Evolutionary conservation across 2,888 invertebrate species (phyloP).

Genomic region (Melanchra persicariae): DNA sequence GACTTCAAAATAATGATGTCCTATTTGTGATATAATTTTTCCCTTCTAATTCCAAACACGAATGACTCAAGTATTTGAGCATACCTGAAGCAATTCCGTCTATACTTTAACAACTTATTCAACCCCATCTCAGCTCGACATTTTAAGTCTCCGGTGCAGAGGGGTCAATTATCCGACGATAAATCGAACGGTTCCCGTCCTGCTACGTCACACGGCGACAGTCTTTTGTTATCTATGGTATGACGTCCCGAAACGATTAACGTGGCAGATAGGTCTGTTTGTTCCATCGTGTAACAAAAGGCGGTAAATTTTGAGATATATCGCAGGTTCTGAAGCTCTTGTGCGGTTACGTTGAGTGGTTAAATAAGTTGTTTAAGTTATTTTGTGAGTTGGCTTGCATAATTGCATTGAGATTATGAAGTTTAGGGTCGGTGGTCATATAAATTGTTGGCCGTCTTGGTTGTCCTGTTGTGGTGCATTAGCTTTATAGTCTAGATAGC

Average conservation of each 20-base stretch:
- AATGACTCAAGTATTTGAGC: not conserved
- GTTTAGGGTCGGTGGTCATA: constrained; percentile 4
- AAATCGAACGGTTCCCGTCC: constrained; percentile 52
- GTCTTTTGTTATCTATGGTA: constrained; percentile 62
- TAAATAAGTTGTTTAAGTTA: constrained; percentile 32
- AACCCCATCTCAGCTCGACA: constrained; percentile 29
- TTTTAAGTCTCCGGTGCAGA: constrained; percentile 31
- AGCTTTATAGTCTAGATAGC: not conserved
- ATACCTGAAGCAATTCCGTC: not conserved
- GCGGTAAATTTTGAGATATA: constrained; percentile 48
- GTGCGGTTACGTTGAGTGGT: constrained; percentile 13
- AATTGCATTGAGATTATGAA: constrained; percentile 8
- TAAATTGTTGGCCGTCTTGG: not conserved
- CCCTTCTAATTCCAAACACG: not conserved
- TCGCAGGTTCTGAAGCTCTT: constrained; percentile 29
- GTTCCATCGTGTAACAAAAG: constrained; percentile 51
- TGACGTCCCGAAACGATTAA: constrained; percentile 59
- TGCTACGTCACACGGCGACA: constrained; percentile 53
- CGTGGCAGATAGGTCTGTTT: constrained; percentile 56
- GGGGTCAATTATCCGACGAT: constrained; percentile 62
- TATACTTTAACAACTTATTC: constrained; percentile 30
- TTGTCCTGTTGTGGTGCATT: not conserved
- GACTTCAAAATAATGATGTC: too few species aligned
- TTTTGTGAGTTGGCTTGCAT: constrained; percentile 5
- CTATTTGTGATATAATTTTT: too few species aligned